These are phyloP conservation scores for Invenusta paracnida DNA, from an alignment of 2,888 invertebrate species.

Conservation along the genomic window DNA sequence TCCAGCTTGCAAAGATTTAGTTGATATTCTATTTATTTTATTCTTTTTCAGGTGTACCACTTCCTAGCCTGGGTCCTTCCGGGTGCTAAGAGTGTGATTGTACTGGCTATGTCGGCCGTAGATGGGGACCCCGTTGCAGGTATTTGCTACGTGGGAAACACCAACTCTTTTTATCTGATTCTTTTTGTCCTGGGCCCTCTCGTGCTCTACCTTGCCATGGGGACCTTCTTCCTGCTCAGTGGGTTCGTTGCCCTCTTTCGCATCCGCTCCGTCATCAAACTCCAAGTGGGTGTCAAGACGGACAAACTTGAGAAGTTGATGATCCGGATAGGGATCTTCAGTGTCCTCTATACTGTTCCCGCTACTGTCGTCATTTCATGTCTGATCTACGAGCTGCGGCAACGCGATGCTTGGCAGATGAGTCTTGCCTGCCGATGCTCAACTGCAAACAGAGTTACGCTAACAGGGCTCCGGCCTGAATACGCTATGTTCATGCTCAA, in stretches of 20 bases:
- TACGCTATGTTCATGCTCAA: slow-evolving; percentile 91
- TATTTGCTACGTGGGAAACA: slow-evolving; percentile 38
- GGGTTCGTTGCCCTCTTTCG: slow-evolving; percentile 92
- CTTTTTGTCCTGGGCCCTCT: slow-evolving; percentile 80
- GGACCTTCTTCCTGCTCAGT: slow-evolving; percentile 80
- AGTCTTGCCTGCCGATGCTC: slow-evolving; percentile 75
- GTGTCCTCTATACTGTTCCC: slow-evolving; percentile 88
- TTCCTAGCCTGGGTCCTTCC: slow-evolving; percentile 91
- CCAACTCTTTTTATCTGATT: not conserved
- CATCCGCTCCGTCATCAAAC: slow-evolving; percentile 90
- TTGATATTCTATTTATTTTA: too few relatives aligned
- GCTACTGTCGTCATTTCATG: slow-evolving; percentile 86
- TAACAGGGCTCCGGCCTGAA: slow-evolving; percentile 62
- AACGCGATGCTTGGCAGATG: slow-evolving; percentile 80
- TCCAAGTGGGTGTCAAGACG: slow-evolving; percentile 72
- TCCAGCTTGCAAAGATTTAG: too few relatives aligned
- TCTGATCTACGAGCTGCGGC: slow-evolving; percentile 84
- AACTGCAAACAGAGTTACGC: too few relatives aligned
- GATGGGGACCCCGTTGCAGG: slow-evolving; percentile 94
- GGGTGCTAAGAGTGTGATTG: slow-evolving; percentile 82
- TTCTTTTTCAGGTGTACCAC: too few relatives aligned
- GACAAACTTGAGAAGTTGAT: slow-evolving; percentile 89
- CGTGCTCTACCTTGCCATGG: slow-evolving; percentile 80
- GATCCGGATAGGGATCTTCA: slow-evolving; percentile 93
- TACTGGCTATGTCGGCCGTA: slow-evolving; percentile 79